Conservation (phyloP, 2,888 invertebrate genomes). For the Geophilus truncorum region DNA sequence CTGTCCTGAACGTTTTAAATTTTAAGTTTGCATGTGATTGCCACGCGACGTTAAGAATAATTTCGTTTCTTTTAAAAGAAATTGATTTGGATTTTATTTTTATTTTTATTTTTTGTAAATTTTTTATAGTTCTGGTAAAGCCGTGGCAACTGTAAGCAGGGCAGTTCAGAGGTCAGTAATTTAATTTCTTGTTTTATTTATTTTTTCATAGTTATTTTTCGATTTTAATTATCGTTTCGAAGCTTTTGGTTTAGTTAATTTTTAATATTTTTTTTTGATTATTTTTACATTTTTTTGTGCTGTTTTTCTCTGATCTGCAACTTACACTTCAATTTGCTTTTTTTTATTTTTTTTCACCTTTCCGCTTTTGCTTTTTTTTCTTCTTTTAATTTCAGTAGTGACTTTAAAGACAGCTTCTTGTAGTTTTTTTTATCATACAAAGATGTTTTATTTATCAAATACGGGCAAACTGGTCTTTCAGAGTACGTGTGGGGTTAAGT, state of each 20-base stretch:
- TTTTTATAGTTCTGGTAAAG: conserved; percentile 71
- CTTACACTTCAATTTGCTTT: neutral
- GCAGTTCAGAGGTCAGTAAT: conserved; percentile 71
- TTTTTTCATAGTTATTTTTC: conserved; percentile 35
- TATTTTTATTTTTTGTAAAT: conserved; percentile 45
- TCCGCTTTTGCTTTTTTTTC: neutral
- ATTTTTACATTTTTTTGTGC: conserved; percentile 29
- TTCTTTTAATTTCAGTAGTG: neutral
- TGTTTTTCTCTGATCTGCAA: conserved; percentile 11
- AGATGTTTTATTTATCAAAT: neutral
- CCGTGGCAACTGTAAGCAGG: conserved; percentile 75
- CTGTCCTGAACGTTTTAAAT: neutral
- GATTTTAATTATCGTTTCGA: conserved; percentile 42
- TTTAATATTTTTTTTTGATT: conserved; percentile 34
- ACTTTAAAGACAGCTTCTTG: neutral
- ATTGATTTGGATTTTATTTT: conserved; percentile 25
- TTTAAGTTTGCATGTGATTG: conserved; percentile 14
- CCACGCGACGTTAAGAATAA: neutral
- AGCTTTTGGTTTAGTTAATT: conserved; percentile 36
- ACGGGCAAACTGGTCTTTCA: neutral
- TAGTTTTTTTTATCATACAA: neutral
- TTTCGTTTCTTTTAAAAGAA: neutral
- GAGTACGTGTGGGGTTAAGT: neutral
- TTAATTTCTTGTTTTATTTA: conserved; percentile 37
- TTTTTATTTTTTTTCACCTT: neutral